Evolutionary conservation across 2,888 invertebrate species (phyloP).

Genomic region (Aphodius granarius): DNA sequence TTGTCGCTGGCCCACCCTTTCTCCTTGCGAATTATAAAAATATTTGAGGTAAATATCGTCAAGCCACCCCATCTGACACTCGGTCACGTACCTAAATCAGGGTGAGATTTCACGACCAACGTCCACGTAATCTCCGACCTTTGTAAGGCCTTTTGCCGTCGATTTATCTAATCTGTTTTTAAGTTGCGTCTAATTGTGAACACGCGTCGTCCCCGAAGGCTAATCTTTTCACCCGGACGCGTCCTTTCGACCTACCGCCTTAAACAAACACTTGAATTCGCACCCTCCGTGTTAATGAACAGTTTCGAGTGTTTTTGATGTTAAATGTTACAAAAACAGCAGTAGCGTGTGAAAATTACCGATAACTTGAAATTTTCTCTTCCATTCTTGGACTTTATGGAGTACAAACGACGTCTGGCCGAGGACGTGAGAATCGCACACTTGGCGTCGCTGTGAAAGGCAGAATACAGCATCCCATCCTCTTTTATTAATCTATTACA

Average conservation of each 20-base stretch:
- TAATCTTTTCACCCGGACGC: neutral
- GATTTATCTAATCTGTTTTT: neutral
- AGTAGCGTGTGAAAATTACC: neutral
- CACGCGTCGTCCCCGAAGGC: neutral
- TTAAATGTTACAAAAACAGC: neutral
- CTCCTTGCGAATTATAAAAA: neutral
- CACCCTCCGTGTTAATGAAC: neutral
- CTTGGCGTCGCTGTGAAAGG: slow-evolving; percentile 23
- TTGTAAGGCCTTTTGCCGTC: neutral
- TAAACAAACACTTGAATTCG: neutral
- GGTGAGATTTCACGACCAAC: neutral
- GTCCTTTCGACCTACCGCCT: neutral
- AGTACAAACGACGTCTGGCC: neutral
- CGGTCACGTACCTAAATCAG: slow-evolving; percentile 1
- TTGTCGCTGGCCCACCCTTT: neutral
- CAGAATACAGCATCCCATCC: slow-evolving; percentile 40
- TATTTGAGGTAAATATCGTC: slow-evolving; percentile 3
- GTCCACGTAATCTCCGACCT: neutral
- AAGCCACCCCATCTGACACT: slow-evolving; percentile 6
- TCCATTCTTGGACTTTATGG: no score
- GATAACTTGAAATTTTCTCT: no score
- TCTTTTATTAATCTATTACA: slow-evolving; percentile 50
- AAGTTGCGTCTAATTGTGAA: neutral
- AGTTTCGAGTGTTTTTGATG: neutral
- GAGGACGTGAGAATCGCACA: slow-evolving; percentile 4